Base-by-base conservation (phyloP, 2,797 vertebrate genomes). In the Bradypodion pumilum region DNA sequence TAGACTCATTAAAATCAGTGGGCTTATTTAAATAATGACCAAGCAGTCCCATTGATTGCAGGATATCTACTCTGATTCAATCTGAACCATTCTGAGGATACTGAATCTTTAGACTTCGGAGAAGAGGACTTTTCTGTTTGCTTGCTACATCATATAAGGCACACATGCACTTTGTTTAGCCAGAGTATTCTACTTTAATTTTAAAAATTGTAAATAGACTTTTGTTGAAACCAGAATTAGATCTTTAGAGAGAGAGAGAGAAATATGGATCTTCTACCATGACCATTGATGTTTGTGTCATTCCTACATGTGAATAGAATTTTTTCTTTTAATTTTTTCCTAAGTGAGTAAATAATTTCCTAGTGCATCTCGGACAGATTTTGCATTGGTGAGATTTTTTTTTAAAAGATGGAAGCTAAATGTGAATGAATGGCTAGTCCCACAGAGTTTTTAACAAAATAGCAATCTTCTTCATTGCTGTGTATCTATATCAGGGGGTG, bases 221-320 rank as follows among this genome's bases (percentile, higher is more conserved):
- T 15, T 84, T 89, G 44, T 5, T 88, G 42, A 65, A 79, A 78
- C 44, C 27, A 16, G 82, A 82, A 90, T 65, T 12, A n/a, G 74
- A 80, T 56, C n/a, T 42, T 27, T 23, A 9, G n/a, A 70, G 13
- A 29, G 32, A 68, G 32, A 68, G 7, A 9, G 23, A 42, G 21
- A 56, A 19, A 56, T 35, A 83, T 85, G 8, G 75, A 70, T 91
- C 81, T 91, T 87, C 84, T 80, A 80, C 72, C 81, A 42, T 56
- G 52, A 56, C 13, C 5, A 4, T 56, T 19, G 56, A 16, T 56
- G 52, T 56, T 56, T 56, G 52, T 56, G 15, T 56, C 5, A 56
- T 16, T 15, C 52, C 52, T 56, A 56, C 49, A 52, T 52, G 15
- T 52, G 49, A 52, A 12, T 56, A 56, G 52, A 52, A 56, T 56